Conservation (phyloP, 2,888 invertebrate genomes). For the Chamaedrilus cognettii region DNA sequence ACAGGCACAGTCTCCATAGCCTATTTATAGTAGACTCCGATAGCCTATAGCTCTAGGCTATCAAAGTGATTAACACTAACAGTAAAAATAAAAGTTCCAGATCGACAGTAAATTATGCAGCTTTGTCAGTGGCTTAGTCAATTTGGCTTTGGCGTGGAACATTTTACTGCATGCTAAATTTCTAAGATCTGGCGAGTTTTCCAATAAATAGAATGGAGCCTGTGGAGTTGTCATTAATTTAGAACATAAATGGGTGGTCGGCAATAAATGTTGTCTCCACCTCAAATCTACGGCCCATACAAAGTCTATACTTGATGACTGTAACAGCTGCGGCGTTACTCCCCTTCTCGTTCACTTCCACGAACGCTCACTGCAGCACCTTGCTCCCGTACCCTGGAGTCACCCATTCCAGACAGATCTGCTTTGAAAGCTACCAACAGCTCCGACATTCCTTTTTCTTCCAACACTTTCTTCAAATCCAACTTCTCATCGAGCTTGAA, state of each 20-base stretch:
- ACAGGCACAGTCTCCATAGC: no score
- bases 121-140: no score
- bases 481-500: conserved; percentile 37
- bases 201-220: conserved; percentile 36
- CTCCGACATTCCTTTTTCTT: conserved; percentile 31
- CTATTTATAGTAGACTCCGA: no score
- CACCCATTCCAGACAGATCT: conserved; percentile 50
- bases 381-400: conserved; percentile 42
- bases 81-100: no score
- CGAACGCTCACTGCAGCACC: conserved; percentile 53
- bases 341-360: conserved; percentile 47
- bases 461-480: conserved; percentile 27
- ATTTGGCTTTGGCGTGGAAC: no score
- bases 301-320: conserved; percentile 17
- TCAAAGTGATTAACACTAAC: no score
- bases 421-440: conserved; percentile 41
- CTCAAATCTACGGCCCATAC: neutral
- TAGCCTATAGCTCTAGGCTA: no score
- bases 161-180: no score
- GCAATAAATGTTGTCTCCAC: conserved; percentile 27
- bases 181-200: neutral
- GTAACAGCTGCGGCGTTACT: conserved; percentile 47
- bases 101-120: no score
- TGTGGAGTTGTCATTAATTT: conserved; percentile 30
- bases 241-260: conserved; percentile 38